A percentile compares a stretch with the other conserved stretches of the same genome.
Evolutionary conservation across 2,113 vertebrate species (phyloP).

Genomic region (Cinclus mexicanus): DNA sequence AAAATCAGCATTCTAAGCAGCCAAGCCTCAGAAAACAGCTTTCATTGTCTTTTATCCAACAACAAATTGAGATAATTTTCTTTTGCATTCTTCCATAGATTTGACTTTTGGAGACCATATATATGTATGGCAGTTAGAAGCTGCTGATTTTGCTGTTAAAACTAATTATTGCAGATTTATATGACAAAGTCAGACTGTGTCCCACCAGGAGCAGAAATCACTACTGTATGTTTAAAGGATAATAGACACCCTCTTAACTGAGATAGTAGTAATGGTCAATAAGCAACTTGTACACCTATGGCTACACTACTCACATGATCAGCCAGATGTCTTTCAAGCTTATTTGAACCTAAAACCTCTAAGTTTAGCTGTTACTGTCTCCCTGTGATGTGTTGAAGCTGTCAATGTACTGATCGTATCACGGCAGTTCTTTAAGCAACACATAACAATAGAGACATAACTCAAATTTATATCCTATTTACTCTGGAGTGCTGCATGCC

Average conservation of each 20-base stretch:
- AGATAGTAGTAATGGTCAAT: neutral
- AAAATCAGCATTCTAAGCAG: constrained; percentile 21
- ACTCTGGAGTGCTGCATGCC: neutral
- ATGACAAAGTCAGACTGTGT: neutral
- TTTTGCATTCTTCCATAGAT: neutral
- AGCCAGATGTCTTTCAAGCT: neutral
- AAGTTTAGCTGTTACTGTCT: neutral
- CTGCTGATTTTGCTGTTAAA: neutral
- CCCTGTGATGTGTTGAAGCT: neutral
- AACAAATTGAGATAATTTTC: neutral
- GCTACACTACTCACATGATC: neutral
- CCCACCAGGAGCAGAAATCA: neutral
- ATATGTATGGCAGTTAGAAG: neutral
- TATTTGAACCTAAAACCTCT: neutral
- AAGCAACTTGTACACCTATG: neutral
- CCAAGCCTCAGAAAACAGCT: constrained; percentile 23
- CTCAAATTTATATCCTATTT: neutral
- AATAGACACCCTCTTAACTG: neutral
- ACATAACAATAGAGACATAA: neutral
- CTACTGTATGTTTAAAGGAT: neutral
- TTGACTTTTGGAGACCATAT: neutral
- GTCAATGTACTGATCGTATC: neutral
- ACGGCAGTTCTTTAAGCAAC: neutral
- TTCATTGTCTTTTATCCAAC: constrained; percentile 10
- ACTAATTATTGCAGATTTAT: neutral